These are phyloP conservation scores for Seira sanloemensis DNA, from an alignment of 2,888 invertebrate genomes.

Conservation along the genomic window DNA sequence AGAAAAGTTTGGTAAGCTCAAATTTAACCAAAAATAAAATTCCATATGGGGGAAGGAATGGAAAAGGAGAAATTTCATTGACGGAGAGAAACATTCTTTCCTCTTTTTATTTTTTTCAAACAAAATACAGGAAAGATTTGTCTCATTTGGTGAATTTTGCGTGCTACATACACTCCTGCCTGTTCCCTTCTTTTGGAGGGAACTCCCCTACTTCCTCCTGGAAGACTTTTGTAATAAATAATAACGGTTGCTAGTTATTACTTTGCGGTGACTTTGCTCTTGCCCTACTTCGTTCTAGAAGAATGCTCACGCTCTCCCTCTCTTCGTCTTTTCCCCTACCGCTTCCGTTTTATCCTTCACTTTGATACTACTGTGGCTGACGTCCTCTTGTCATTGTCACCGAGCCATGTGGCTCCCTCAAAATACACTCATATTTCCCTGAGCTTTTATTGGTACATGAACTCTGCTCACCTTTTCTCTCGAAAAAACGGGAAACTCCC, in stretches of 20 bases:
- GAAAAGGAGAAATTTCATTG: too few species aligned
- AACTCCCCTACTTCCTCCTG: neutral
- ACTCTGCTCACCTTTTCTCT: too few species aligned
- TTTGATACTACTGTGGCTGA: neutral
- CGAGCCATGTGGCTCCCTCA: too few species aligned
- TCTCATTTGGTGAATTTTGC: too few species aligned
- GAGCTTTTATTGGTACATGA: too few species aligned
- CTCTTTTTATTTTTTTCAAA: neutral
- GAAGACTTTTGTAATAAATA: conserved; percentile 1
- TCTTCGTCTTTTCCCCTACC: neutral
- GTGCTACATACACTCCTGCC: neutral
- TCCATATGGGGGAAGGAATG: neutral
- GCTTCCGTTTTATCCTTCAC: neutral
- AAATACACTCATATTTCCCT: too few species aligned
- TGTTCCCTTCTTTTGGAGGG: neutral
- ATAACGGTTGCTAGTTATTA: neutral
- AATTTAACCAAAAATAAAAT: neutral
- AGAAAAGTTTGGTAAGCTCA: too few species aligned
- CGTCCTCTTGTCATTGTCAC: neutral
- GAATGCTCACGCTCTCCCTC: neutral
- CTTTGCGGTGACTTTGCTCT: neutral
- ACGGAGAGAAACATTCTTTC: too few species aligned
- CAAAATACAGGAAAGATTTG: too few species aligned
- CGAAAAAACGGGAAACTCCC: too few species aligned
- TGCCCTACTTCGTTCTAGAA: neutral